These are phyloP conservation scores for Tetragnatha versicolor DNA, from an alignment of 1,140 invertebrate species.

Conservation along the genomic window DNA sequence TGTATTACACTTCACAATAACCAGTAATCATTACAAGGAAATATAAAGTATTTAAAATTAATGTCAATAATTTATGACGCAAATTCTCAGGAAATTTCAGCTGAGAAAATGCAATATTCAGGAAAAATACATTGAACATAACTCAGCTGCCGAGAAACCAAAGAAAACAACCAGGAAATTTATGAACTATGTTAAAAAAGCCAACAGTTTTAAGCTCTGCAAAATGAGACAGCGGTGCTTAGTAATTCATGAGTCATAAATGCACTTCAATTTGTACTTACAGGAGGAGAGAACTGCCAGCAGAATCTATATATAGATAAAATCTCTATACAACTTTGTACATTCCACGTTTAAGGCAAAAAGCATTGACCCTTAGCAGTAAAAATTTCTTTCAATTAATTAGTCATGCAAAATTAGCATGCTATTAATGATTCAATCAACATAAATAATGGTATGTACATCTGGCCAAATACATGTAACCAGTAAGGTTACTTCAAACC, in stretches of 20 bases:
- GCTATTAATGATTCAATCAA: too few species aligned
- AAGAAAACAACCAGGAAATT: neutral
- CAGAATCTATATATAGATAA: neutral
- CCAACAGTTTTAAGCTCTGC: constrained; percentile 16
- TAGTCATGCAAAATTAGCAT: too few species aligned
- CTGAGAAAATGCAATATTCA: constrained; percentile 15
- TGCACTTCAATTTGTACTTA: constrained; percentile 49
- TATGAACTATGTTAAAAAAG: neutral
- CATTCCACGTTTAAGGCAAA: constrained; percentile 20
- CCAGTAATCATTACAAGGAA: too few species aligned
- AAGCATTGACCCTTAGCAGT: constrained; percentile 29
- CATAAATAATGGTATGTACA: too few species aligned
- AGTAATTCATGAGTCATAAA: constrained; percentile 11
- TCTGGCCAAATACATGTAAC: too few species aligned
- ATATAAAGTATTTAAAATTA: too few species aligned
- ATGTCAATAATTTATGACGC: too few species aligned
- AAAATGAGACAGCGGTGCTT: constrained; percentile 21
- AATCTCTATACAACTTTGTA: constrained; percentile 34
- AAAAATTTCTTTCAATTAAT: too few species aligned
- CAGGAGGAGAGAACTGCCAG: constrained; percentile 23
- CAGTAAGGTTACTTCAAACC: too few species aligned
- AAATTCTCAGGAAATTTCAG: neutral
- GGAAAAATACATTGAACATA: neutral
- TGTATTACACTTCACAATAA: too few species aligned
- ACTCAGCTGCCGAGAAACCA: neutral